Conservation (phyloP, 2,888 invertebrate species). For the Parnassius mnemosyne region DNA sequence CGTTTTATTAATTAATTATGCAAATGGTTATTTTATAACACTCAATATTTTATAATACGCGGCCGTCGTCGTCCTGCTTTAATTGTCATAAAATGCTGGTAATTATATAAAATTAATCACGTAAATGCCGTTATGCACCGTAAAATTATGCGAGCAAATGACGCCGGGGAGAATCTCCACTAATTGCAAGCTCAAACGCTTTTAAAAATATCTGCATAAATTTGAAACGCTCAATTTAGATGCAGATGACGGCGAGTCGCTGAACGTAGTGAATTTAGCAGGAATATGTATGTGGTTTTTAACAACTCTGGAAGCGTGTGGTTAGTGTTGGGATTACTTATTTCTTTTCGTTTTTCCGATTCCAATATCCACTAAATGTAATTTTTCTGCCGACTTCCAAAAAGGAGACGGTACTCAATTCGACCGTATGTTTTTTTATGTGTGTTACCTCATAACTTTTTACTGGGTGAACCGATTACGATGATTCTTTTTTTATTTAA, state of each 20-base stretch:
- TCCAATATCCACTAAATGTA: too few species aligned
- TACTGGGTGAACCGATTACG: too few species aligned
- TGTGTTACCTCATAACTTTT: too few species aligned
- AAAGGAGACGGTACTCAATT: too few species aligned
- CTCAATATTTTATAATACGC: background rate
- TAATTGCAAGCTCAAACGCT: constrained; percentile 21
- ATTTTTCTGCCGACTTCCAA: too few species aligned
- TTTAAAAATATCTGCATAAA: constrained; percentile 26
- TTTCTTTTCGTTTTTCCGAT: too few species aligned
- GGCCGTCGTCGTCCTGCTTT: background rate
- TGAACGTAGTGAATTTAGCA: constrained; percentile 10
- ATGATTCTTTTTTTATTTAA: too few species aligned
- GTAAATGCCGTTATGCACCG: background rate
- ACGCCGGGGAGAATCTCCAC: constrained; percentile 10
- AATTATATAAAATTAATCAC: constrained; percentile 17
- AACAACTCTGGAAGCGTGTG: background rate
- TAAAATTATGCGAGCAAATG: constrained; percentile 18
- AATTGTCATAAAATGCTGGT: constrained; percentile 10
- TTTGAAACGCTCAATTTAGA: constrained; percentile 17
- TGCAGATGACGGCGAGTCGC: constrained; percentile 14
- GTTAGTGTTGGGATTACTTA: too few species aligned
- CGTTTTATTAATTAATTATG: too few species aligned
- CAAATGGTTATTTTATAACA: background rate
- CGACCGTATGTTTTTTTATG: too few species aligned
- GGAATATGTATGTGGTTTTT: background rate